Evolutionary conservation across 2,113 vertebrate genomes (phyloP).

Genomic region (Telmatochromis sp.): DNA sequence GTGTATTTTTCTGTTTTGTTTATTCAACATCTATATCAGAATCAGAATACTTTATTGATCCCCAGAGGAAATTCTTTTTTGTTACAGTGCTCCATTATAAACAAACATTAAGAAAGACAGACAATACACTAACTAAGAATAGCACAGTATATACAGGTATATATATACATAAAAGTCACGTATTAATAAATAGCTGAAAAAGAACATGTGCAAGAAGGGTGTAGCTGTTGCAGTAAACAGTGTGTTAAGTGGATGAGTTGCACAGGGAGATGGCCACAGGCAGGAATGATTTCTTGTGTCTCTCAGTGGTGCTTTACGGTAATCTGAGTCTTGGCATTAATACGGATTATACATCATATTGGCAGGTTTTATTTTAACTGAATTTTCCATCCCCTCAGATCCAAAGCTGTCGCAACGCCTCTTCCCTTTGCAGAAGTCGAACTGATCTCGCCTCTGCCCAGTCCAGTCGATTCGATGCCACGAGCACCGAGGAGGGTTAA

Average conservation of each 20-base stretch:
- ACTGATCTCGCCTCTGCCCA: slow-evolving; percentile 84
- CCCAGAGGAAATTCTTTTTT: background rate
- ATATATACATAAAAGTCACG: background rate
- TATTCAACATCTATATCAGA: background rate
- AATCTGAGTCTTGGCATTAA: background rate
- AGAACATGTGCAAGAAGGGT: background rate
- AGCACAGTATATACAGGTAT: background rate
- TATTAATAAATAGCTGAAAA: background rate
- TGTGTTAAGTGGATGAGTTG: background rate
- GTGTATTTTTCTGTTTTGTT: background rate
- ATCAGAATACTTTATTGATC: background rate
- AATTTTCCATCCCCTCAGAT: slow-evolving; percentile 48
- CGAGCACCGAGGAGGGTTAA: slow-evolving; percentile 39
- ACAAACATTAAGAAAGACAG: background rate
- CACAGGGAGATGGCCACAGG: background rate
- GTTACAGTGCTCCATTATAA: background rate
- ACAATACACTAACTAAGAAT: background rate
- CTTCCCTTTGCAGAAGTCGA: slow-evolving; percentile 74
- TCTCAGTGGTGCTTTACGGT: background rate
- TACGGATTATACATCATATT: background rate
- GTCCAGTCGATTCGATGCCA: slow-evolving; percentile 61
- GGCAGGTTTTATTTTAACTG: background rate
- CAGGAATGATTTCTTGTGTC: background rate
- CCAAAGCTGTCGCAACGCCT: slow-evolving; percentile 62
- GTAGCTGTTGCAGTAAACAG: background rate